Base-by-base conservation (phyloP, 64 coral and sea anemone genomes). In the Montipora capricornis region DNA sequence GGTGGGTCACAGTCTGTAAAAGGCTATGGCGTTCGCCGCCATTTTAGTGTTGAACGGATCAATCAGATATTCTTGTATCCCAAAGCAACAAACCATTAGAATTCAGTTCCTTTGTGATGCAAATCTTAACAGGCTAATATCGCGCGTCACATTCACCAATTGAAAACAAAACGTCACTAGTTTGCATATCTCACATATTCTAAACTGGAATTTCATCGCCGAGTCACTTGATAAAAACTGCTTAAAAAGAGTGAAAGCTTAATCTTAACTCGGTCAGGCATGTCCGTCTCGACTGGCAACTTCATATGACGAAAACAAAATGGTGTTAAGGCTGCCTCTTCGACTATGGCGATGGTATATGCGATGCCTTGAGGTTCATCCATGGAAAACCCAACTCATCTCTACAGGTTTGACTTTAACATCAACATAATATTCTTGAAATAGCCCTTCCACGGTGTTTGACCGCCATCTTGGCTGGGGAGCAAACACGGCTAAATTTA, bases 371-470 rank as follows among this genome's bases (percentile, higher is more conserved):
- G 77, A 77, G 8, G 77, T 79, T 9, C 15, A 96, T 93, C 95
- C 95, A 47, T 96, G 95, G 95, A 96, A 92, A 84, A 93, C 95
- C 10, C 95, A 96, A 80, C 80, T 87, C 24, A 74, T 93, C 2
- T 79, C 79, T 3, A 86, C 87, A 85, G 91, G 95, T 96, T 93
- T 50, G 82, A 69, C 17, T 59, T 64, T 14, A 14, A 15, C 61
- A 64, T 15, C 14, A 4, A 3, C 14, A 57, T 57, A 57, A 57
- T 14, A 64, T 64, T 64, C 13, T 64, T 64, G 61, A 57, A 57
- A 37, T 37, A 37, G 37, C 37, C 0, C 37, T 37, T 37, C 37
- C 37, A 37, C n/a, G n/a, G n/a, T n/a, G n/a, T n/a, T n/a, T n/a
- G 37, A 37, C 37, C 37, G 37, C 37, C 37, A 37, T 37, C 37